Percentiles rank a stretch among this genome's conserved stretches.
Conservation (phyloP, 2,113 vertebrate species). For the Sylvietta virens region DNA sequence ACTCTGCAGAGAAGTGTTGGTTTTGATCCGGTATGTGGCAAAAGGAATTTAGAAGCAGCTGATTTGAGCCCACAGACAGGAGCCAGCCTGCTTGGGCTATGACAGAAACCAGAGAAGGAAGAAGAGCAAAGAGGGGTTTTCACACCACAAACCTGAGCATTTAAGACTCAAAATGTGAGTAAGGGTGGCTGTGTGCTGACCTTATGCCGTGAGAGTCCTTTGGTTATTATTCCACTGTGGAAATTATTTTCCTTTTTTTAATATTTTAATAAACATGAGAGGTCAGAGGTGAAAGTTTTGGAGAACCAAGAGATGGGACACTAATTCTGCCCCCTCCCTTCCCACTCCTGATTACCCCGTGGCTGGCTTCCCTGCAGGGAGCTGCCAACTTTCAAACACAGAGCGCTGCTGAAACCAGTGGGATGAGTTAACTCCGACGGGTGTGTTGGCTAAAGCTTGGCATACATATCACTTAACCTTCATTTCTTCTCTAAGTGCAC, state of each 20-base stretch:
- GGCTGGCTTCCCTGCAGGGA: not conserved
- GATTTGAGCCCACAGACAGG: not conserved
- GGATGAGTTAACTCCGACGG: not conserved
- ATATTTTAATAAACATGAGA: not conserved
- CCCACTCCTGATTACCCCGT: fast-evolving
- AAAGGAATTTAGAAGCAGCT: not conserved
- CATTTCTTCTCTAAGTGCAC: not conserved
- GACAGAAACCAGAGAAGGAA: not conserved
- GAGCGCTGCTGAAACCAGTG: not conserved
- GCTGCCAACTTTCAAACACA: not conserved
- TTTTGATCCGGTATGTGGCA: not conserved
- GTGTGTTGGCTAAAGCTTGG: not conserved
- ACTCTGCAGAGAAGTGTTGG: not conserved
- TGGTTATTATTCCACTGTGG: not conserved
- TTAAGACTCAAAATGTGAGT: not conserved
- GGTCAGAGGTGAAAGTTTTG: not conserved
- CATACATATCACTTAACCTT: not conserved
- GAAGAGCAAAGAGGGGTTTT: not conserved
- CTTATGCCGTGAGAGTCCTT: fast-evolving
- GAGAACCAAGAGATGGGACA: not conserved
- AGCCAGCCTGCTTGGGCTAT: not conserved
- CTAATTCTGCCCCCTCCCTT: not conserved
- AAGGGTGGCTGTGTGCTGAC: not conserved
- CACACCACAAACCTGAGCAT: not conserved
- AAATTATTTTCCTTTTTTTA: not conserved